Conservation (phyloP, 2,888 invertebrate species). For the Merodon equestris region DNA sequence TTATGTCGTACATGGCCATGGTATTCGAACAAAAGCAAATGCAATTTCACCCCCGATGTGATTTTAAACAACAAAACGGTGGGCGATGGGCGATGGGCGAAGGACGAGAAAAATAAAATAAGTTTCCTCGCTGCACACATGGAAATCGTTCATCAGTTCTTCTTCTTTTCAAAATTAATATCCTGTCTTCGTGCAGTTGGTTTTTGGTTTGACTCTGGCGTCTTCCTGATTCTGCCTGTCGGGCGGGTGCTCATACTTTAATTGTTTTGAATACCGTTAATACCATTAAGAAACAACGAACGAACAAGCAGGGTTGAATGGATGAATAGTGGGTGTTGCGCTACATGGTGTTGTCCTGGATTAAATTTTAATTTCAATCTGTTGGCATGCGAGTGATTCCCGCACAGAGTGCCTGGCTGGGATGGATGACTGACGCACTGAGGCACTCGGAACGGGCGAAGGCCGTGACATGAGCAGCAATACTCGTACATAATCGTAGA, state of each 20-base stretch:
- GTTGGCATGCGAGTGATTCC: constrained; percentile 47
- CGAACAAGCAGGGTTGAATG: too few species aligned
- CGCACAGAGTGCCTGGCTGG: too few species aligned
- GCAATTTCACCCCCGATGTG: constrained; percentile 59
- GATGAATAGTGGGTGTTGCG: too few species aligned
- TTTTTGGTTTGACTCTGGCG: constrained; percentile 22
- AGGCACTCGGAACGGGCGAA: too few species aligned
- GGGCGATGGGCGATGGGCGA: neutral
- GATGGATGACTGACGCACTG: too few species aligned
- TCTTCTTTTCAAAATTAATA: constrained; percentile 61
- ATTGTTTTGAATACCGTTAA: constrained; percentile 63
- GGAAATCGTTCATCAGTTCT: constrained; percentile 42
- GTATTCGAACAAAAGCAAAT: constrained; percentile 32
- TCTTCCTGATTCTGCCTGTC: constrained; percentile 17
- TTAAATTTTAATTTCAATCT: constrained; percentile 56
- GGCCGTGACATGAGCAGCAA: constrained; percentile 8
- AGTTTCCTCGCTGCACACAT: constrained; percentile 33
- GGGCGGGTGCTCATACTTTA: constrained; percentile 26
- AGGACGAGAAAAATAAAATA: neutral
- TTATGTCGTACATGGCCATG: constrained; percentile 25
- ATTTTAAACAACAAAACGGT: constrained; percentile 43
- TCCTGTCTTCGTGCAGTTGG: constrained; percentile 13
- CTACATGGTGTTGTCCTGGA: neutral
- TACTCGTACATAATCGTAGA: constrained; percentile 39
- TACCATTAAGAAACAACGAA: constrained; percentile 25